A percentile compares a stretch with the other conserved stretches of the same genome.
phyloP scores from a whole-genome alignment of 2,888 invertebrate genomes.

The Mylabris sibirica region DNA sequence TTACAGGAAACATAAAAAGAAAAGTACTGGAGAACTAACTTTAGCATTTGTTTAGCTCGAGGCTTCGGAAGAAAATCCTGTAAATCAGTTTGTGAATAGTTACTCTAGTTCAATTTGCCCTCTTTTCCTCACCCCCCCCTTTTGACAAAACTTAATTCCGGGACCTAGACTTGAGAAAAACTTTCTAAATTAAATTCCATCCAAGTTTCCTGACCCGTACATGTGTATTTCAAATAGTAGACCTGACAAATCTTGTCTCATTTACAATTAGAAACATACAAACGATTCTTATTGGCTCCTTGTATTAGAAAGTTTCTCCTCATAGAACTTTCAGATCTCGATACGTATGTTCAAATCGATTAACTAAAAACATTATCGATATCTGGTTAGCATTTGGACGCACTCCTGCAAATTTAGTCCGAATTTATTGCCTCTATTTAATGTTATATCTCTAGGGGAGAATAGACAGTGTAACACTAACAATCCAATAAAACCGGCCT shows the following conservation, averaged over 20 bases:
- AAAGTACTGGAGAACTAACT: background rate
- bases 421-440: background rate
- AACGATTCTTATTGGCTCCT: slow-evolving; percentile 30
- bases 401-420: slow-evolving; percentile 24
- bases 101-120: slow-evolving; percentile 52
- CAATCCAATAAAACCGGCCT: background rate
- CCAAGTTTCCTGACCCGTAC: slow-evolving; percentile 50
- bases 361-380: slow-evolving; percentile 31
- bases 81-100: slow-evolving; percentile 57
- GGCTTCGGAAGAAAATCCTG: slow-evolving; percentile 28
- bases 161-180: slow-evolving; percentile 52
- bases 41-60: slow-evolving; percentile 9
- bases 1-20: slow-evolving; percentile 10
- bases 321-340: background rate
- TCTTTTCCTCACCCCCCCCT: background rate
- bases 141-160: slow-evolving; percentile 50
- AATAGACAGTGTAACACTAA: background rate
- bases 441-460: background rate
- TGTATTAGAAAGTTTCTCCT: background rate
- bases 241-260: slow-evolving; percentile 40
- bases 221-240: slow-evolving; percentile 44
- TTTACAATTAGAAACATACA: slow-evolving; percentile 41
- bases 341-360: slow-evolving; percentile 12
- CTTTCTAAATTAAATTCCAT: slow-evolving; percentile 57
- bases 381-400: slow-evolving; percentile 21